phyloP scores from a whole-genome alignment of 1,140 invertebrate species.

The Probaryconus sp. region DNA sequence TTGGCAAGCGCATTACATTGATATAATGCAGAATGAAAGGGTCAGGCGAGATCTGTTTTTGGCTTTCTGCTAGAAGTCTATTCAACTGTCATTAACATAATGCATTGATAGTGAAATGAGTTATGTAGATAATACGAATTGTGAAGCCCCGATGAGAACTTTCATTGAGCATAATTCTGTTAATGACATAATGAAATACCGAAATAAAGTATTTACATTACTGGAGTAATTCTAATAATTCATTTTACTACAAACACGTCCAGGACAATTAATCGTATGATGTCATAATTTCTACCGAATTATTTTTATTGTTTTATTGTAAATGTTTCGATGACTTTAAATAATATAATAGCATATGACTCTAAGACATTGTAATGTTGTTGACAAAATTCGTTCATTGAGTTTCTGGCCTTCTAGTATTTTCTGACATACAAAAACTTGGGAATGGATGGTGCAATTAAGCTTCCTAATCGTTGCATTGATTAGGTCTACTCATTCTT shows the following conservation, averaged over 20 bases:
- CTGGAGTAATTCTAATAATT: slow-evolving; percentile 1
- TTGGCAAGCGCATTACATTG: slow-evolving; percentile 39
- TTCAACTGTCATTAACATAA: slow-evolving; percentile 55
- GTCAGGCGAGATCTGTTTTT: slow-evolving; percentile 50
- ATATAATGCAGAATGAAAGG: slow-evolving; percentile 38
- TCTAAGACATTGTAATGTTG: too few relatives aligned
- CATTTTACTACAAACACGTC: not conserved
- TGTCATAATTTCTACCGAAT: too few relatives aligned
- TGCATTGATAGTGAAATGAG: slow-evolving; percentile 52
- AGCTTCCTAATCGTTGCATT: too few relatives aligned
- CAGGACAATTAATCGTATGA: too few relatives aligned
- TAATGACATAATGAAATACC: slow-evolving; percentile 15
- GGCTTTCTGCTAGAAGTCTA: slow-evolving; percentile 40
- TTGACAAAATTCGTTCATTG: too few relatives aligned
- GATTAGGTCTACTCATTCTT: too few relatives aligned
- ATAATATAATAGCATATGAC: too few relatives aligned
- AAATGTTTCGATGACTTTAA: too few relatives aligned
- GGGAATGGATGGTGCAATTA: too few relatives aligned
- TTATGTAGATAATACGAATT: slow-evolving; percentile 43
- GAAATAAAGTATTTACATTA: slow-evolving; percentile 19
- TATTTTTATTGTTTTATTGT: too few relatives aligned
- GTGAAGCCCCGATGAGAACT: slow-evolving; percentile 39
- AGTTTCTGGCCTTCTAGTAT: too few relatives aligned
- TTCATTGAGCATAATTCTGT: slow-evolving; percentile 39
- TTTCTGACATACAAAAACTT: too few relatives aligned